Evolutionary conservation across 2,797 vertebrate genomes (phyloP).

Genomic region (Apogon talboti): DNA sequence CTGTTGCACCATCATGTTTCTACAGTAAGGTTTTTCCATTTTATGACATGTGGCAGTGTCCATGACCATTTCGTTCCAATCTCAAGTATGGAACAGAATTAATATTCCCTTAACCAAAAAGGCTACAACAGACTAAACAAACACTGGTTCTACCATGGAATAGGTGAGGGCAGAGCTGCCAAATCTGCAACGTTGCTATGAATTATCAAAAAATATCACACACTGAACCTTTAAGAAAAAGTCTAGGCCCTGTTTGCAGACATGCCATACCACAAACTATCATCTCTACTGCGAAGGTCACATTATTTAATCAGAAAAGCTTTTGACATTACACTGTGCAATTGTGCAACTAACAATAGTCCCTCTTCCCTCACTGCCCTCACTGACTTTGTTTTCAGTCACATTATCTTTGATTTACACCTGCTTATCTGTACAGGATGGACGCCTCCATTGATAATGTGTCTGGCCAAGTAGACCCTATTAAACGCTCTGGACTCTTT

Average conservation of each 20-base stretch:
- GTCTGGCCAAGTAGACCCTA: conserved; percentile 21
- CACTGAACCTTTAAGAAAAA: no score
- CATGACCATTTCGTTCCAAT: no score
- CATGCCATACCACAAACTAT: background rate
- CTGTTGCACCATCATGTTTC: no score
- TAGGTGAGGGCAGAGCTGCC: no score
- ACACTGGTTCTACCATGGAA: no score
- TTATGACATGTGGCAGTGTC: no score
- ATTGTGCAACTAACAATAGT: conserved; percentile 41
- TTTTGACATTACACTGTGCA: conserved; percentile 13
- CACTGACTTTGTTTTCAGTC: conserved; percentile 15
- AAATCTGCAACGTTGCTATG: no score
- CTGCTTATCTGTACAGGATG: conserved; percentile 59
- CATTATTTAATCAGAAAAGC: conserved; percentile 33
- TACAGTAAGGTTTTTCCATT: no score
- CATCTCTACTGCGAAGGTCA: conserved; percentile 46
- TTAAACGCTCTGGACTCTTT: conserved; percentile 37
- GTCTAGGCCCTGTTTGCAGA: background rate
- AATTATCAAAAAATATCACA: no score
- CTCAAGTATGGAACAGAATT: no score
- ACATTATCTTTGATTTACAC: conserved; percentile 67
- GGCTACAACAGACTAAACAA: no score
- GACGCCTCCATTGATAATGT: conserved; percentile 44
- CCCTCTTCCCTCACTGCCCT: background rate
- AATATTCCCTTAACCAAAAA: no score